Evolutionary conservation across 2,797 vertebrate species (phyloP), one percentile per base, ranked within the genome.

Genomic region (Yasuhikotakia modesta): DNA sequence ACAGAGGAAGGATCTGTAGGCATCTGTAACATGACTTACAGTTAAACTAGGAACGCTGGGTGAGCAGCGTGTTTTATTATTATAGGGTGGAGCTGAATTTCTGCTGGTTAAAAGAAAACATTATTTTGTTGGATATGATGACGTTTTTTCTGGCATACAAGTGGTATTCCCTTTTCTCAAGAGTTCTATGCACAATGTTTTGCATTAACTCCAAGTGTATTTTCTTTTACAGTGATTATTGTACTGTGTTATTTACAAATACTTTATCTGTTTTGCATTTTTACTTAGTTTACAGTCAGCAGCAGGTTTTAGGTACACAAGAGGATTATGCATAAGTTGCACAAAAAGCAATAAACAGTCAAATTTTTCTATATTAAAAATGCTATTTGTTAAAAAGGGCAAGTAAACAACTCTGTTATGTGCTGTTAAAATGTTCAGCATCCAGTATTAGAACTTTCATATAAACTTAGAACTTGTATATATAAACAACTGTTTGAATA

Each of bases 81-180:
- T 50, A 27, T 70, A 22, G 39, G 27, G 55, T 63, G 75, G 67
- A 66, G 64, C 39, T 63, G 55, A 68, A 82, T 85, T 84, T 91
- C 87, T 86, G 85, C 84, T 85, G 87, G 85, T 85, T 30, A 66
- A 14, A 63, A 71, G 71, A 73, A 30, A 70, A 58, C 78, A 87
- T 86, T 88, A 78, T 71, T 82, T 64, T 32, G 35, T 70, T 80
- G 81, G 81, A 83, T 85, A 55, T 50, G n/a, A 8, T 76, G 21
- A 74, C 63, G 55, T 70, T 72, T 2, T 48, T 70, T 43, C 45
- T 60, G 24, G 55, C 16, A 32, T n/a, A n/a, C n/a, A 69, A 21
- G 55, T 27, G 4, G 16, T 19, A 3, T 65, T 75, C 46, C 14
- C 8, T 61, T 16, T 52, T 17, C 52, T 13, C 13, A 4, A 17